Evolutionary conservation across 2,113 vertebrate species (phyloP).

Genomic region (Coptodon bakossiorum): DNA sequence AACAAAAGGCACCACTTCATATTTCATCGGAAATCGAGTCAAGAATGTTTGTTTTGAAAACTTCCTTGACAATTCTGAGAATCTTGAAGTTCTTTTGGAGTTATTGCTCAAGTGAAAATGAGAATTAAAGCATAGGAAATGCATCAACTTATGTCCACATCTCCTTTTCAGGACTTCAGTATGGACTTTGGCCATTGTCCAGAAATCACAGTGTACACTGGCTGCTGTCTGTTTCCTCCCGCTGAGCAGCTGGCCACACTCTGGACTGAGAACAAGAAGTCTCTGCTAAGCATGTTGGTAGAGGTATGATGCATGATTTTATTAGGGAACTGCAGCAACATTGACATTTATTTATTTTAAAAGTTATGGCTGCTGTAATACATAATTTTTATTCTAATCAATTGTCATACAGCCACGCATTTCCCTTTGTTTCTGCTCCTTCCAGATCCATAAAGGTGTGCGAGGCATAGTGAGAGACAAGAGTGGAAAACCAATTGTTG

Average conservation of each 20-base stretch:
- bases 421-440: background rate
- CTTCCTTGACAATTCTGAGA: background rate
- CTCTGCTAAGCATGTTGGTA: slow-evolving; percentile 93
- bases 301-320: slow-evolving; percentile 74
- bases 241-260: slow-evolving; percentile 80
- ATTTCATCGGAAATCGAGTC: background rate
- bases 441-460: slow-evolving; percentile 92
- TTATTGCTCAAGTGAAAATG: background rate
- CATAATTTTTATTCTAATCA: background rate
- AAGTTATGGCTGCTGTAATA: background rate
- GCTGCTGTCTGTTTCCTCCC: slow-evolving; percentile 89
- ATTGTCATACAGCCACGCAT: background rate
- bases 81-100: background rate
- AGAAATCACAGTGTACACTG: slow-evolving; percentile 93
- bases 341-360: background rate
- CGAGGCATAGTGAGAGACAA: slow-evolving; percentile 87
- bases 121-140: background rate
- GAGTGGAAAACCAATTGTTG: slow-evolving; percentile 84
- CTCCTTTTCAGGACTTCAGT: slow-evolving; percentile 85
- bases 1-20: background rate
- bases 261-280: slow-evolving; percentile 90
- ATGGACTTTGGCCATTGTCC: slow-evolving; percentile 90
- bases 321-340: background rate
- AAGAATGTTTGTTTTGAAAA: background rate
- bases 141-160: background rate